phyloP scores from a whole-genome alignment of 2,888 invertebrate genomes.

The Nomada fabriciana region DNA sequence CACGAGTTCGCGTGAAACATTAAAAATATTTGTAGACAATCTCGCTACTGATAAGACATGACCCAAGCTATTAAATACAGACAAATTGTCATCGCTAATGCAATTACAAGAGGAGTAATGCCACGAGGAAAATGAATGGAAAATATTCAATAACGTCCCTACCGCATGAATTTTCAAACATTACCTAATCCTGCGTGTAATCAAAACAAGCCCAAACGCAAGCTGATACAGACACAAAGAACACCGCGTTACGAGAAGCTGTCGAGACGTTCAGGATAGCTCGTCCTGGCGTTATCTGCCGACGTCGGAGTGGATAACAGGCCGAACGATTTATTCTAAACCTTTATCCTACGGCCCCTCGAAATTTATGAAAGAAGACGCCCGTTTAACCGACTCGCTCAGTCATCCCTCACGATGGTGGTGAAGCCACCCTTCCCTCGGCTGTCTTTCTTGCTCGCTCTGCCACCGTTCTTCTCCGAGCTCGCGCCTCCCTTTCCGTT shows the following conservation, averaged over 20 bases:
- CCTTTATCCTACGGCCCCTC: slow-evolving; percentile 80
- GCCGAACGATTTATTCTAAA: slow-evolving; percentile 83
- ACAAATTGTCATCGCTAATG: no score
- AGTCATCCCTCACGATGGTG: slow-evolving; percentile 82
- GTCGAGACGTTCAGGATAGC: slow-evolving; percentile 56
- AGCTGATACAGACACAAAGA: slow-evolving; percentile 26
- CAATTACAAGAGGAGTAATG: no score
- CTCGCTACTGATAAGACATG: no score
- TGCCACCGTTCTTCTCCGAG: slow-evolving; percentile 47
- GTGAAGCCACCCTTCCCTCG: slow-evolving; percentile 76
- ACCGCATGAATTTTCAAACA: neutral
- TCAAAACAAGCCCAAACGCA: neutral
- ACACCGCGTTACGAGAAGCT: slow-evolving; percentile 35
- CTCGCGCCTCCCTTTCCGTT: slow-evolving; percentile 25
- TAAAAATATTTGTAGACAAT: no score
- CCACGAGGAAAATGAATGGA: no score
- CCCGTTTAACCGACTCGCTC: slow-evolving; percentile 83
- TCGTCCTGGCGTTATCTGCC: slow-evolving; percentile 75
- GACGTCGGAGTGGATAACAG: slow-evolving; percentile 82
- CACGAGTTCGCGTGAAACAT: no score
- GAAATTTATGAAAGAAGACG: slow-evolving; percentile 84
- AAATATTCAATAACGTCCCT: no score
- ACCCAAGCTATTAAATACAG: no score
- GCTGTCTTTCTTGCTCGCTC: slow-evolving; percentile 64
- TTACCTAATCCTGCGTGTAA: neutral